These are phyloP conservation scores for Adoxophyes honmai DNA, from an alignment of 1,140 invertebrate species.

Conservation along the genomic window DNA sequence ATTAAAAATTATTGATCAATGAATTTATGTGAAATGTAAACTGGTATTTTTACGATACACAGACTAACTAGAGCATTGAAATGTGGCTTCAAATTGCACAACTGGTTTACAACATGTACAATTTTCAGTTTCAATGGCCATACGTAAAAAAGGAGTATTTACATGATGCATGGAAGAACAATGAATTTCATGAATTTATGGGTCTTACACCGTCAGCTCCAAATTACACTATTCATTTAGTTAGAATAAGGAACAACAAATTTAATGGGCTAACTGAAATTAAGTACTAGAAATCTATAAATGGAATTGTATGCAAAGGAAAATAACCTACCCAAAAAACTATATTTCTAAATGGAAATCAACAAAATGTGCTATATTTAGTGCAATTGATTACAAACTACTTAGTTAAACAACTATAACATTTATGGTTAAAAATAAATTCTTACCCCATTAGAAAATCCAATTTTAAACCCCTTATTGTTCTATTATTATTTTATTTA, in stretches of 20 bases:
- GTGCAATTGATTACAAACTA: neutral
- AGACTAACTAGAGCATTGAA: neutral
- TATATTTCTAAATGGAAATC: neutral
- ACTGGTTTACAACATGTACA: neutral
- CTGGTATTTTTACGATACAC: neutral
- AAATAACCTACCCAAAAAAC: conserved; percentile 6
- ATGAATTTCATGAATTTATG: neutral
- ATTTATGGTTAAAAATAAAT: neutral
- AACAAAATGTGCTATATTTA: conserved; percentile 4
- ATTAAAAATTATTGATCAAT: neutral
- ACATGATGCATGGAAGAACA: neutral
- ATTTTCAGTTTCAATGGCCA: conserved; percentile 7
- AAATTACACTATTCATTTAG: neutral
- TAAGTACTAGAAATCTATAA: neutral
- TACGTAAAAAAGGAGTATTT: neutral
- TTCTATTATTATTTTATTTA: neutral
- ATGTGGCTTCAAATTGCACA: neutral
- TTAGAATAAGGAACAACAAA: neutral
- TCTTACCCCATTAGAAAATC: neutral
- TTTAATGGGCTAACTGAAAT: neutral
- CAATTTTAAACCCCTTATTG: neutral
- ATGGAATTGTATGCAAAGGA: neutral
- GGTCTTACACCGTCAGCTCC: neutral
- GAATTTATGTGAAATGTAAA: neutral
- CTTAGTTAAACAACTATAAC: neutral